A percentile compares a stretch with the other conserved stretches of the same genome.
Evolutionary conservation across 1,140 invertebrate genomes (phyloP).

Genomic region (Drosophila orosa): DNA sequence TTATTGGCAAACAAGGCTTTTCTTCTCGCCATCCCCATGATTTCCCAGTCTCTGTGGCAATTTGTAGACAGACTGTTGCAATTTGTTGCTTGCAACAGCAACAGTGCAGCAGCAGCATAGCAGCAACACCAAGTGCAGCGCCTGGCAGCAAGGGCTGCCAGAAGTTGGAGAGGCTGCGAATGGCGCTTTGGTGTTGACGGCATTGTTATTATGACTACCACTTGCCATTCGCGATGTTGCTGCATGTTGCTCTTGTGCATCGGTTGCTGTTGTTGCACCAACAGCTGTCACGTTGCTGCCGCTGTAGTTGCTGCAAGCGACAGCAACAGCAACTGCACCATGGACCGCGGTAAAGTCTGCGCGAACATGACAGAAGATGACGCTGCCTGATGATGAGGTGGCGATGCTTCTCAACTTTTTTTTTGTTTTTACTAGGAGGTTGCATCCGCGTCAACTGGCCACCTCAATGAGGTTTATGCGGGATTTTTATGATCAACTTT

Average conservation of each 20-base stretch:
- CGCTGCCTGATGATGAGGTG: slow-evolving; percentile 50
- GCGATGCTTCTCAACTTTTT: slow-evolving; percentile 27
- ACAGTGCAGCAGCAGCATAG: slow-evolving; percentile 1
- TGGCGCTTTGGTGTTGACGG: slow-evolving; percentile 58
- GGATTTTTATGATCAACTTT: neutral
- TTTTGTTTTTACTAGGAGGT: slow-evolving; percentile 18
- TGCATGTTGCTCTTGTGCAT: slow-evolving; percentile 51
- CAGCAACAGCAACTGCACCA: slow-evolving; percentile 33
- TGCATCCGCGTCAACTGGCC: slow-evolving; percentile 1
- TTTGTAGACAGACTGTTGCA: slow-evolving; percentile 52
- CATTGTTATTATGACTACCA: slow-evolving; percentile 64
- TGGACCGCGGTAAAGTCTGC: slow-evolving; percentile 53
- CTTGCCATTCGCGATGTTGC: slow-evolving; percentile 46
- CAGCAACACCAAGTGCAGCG: slow-evolving; percentile 17
- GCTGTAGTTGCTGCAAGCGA: slow-evolving; percentile 26
- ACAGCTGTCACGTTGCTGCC: slow-evolving; percentile 48
- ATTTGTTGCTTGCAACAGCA: slow-evolving; percentile 49
- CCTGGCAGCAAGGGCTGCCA: slow-evolving; percentile 16
- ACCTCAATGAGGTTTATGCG: slow-evolving; percentile 22
- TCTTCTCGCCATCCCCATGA: slow-evolving; percentile 14
- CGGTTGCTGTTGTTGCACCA: slow-evolving; percentile 48
- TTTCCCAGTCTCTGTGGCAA: slow-evolving; percentile 42
- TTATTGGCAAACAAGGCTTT: slow-evolving; percentile 49
- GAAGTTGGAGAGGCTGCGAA: slow-evolving; percentile 50
- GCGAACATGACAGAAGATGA: slow-evolving; percentile 59